Evolutionary conservation across 2,888 invertebrate genomes (phyloP).

Genomic region (Ernsta delagoae): DNA sequence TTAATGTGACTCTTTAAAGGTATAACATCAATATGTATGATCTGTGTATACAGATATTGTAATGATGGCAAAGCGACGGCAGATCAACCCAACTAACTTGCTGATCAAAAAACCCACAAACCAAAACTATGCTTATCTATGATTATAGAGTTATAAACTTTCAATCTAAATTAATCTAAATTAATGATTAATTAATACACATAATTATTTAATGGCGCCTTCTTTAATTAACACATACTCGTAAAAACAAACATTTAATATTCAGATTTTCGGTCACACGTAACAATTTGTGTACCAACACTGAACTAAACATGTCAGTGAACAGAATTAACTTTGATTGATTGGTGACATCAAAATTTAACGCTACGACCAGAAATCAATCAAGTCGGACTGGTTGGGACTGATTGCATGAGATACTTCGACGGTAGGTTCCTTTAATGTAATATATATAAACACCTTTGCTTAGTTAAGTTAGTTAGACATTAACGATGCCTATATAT

Average conservation of each 20-base stretch:
- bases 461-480: conserved; percentile 33
- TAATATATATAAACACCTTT: conserved; percentile 53
- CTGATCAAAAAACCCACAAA: no score
- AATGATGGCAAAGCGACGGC: no score
- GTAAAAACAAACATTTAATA: conserved; percentile 22
- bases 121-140: not conserved
- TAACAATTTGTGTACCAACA: conserved; percentile 39
- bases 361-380: conserved; percentile 70
- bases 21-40: no score
- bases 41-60: no score
- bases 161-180: not conserved
- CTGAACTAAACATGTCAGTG: conserved; percentile 40
- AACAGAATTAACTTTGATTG: conserved; percentile 72
- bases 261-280: conserved; percentile 33
- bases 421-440: conserved; percentile 59
- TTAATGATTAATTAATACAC: not conserved
- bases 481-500: conserved; percentile 52
- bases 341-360: conserved; percentile 77
- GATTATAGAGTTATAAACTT: not conserved
- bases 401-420: conserved; percentile 53
- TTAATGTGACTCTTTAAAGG: no score
- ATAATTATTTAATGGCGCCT: conserved; percentile 8
- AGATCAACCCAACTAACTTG: no score
- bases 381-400: conserved; percentile 59
- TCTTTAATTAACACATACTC: not conserved